Evolutionary conservation across 2,888 invertebrate genomes (phyloP).

Genomic region (Hydraecia micacea): DNA sequence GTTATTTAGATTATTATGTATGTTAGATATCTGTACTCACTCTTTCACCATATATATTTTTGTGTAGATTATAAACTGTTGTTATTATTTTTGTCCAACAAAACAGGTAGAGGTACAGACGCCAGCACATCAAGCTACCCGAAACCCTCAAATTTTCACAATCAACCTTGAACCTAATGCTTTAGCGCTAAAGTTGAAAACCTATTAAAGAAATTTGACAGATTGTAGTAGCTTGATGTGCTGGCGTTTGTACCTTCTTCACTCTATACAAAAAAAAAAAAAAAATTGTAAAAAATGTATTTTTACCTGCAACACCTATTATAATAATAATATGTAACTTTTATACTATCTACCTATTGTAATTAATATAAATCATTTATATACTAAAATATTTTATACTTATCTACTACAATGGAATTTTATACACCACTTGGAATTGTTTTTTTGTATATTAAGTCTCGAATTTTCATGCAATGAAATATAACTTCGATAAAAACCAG

Average conservation of each 20-base stretch:
- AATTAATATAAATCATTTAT: conserved; percentile 59
- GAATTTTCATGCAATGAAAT: conserved; percentile 44
- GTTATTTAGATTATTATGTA: conserved; percentile 15
- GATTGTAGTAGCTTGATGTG: too few relatives aligned
- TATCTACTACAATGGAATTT: conserved; percentile 53
- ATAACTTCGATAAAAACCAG: conserved; percentile 6
- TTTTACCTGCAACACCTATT: conserved; percentile 50
- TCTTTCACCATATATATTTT: conserved; percentile 13
- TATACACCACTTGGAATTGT: conserved; percentile 47
- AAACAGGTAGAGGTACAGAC: not conserved
- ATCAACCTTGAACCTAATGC: too few relatives aligned
- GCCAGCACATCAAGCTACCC: too few relatives aligned
- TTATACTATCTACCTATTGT: conserved; percentile 57
- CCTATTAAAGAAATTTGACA: too few relatives aligned
- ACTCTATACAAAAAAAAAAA: conserved; percentile 14
- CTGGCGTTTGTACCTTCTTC: not conserved
- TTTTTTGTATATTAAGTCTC: conserved; percentile 27
- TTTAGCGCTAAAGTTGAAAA: too few relatives aligned
- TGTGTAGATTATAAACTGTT: conserved; percentile 8
- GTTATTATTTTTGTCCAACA: not conserved
- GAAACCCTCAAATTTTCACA: too few relatives aligned
- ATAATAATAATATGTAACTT: conserved; percentile 46
- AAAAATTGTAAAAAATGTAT: conserved; percentile 41
- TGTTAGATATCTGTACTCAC: conserved; percentile 17
- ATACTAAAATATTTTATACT: conserved; percentile 64